A percentile compares a stretch with the other conserved stretches of the same genome.
These are phyloP conservation scores for Pammene aurita DNA, from an alignment of 2,888 invertebrate genomes.

Conservation along the genomic window DNA sequence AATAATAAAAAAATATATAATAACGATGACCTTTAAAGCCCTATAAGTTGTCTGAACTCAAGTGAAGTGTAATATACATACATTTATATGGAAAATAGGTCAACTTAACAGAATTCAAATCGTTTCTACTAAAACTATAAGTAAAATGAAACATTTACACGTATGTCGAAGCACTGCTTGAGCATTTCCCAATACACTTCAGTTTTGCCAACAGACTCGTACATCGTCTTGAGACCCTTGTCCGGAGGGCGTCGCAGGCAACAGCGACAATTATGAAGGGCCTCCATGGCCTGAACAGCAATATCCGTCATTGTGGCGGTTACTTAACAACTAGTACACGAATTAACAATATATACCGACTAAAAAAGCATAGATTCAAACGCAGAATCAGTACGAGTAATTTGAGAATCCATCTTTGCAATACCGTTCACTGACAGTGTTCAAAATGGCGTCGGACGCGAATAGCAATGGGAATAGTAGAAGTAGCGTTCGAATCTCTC, in stretches of 20 bases:
- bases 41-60: not conserved
- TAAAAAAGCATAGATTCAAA: constrained; percentile 5
- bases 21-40: not conserved
- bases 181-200: constrained; percentile 42
- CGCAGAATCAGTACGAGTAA: not conserved
- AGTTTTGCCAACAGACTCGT: constrained; percentile 34
- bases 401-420: constrained; percentile 15
- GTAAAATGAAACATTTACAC: constrained; percentile 28
- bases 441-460: constrained; percentile 17
- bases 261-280: constrained; percentile 32
- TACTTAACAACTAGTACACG: constrained; percentile 1
- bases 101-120: not conserved
- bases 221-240: constrained; percentile 29
- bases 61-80: not conserved
- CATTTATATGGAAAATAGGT: not conserved
- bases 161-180: constrained; percentile 40
- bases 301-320: constrained; percentile 8
- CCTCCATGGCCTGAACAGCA: constrained; percentile 16
- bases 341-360: constrained; percentile 5
- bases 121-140: not conserved
- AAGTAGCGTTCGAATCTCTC: constrained; percentile 13
- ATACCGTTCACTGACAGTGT: constrained; percentile 16
- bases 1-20: not conserved
- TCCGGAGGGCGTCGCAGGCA: constrained; percentile 34
- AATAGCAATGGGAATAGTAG: not conserved